Evolutionary conservation across 1,140 invertebrate species (phyloP).

Genomic region (Platorchestia sp.): DNA sequence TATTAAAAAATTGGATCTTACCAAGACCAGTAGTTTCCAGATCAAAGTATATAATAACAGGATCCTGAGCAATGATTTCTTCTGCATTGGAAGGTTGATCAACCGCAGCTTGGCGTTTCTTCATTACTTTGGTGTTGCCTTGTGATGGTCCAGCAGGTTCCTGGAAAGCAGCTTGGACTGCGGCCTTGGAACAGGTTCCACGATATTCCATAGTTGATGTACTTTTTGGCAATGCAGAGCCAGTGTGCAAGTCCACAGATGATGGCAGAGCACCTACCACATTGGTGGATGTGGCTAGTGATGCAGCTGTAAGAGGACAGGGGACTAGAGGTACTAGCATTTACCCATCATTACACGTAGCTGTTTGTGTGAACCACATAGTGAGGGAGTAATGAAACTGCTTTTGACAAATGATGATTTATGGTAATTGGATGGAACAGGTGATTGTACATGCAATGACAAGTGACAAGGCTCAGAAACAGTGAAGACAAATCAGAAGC

Average conservation of each 20-base stretch:
- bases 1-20: background rate
- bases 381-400: too few relatives aligned
- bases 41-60: slow-evolving; percentile 28
- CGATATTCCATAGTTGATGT: background rate
- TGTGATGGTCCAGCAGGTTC: background rate
- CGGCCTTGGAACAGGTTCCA: background rate
- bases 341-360: too few relatives aligned
- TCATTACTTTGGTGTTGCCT: background rate
- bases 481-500: too few relatives aligned
- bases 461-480: too few relatives aligned
- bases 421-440: too few relatives aligned
- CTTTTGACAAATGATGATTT: too few relatives aligned
- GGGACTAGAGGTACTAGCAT: too few relatives aligned
- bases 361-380: too few relatives aligned
- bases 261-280: background rate
- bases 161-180: too few relatives aligned
- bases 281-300: background rate
- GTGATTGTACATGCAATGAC: too few relatives aligned
- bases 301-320: too few relatives aligned
- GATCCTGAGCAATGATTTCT: background rate
- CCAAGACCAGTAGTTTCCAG: slow-evolving; percentile 21
- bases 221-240: background rate
- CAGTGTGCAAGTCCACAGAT: background rate
- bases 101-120: background rate
- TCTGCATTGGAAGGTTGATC: background rate